phyloP scores from a whole-genome alignment of 2,888 invertebrate species.

The Dermolepida albohirtum region DNA sequence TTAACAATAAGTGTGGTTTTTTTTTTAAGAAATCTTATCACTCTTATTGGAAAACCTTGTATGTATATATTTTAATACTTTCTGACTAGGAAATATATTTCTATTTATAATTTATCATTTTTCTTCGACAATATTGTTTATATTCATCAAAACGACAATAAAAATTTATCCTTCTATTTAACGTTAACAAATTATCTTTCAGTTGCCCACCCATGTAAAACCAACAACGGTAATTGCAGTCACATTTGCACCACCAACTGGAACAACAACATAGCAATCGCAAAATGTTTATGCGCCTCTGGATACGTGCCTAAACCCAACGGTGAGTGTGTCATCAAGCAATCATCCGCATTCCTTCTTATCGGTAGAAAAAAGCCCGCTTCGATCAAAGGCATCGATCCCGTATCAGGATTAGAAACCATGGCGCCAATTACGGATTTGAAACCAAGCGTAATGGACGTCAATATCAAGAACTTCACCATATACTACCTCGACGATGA shows the following conservation, averaged over 20 bases:
- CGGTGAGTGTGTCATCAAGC: conserved; percentile 71
- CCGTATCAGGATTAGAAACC: conserved; percentile 67
- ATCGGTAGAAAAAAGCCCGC: conserved; percentile 76
- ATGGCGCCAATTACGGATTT: conserved; percentile 78
- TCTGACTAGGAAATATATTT: too few species aligned
- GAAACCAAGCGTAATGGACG: conserved; percentile 77
- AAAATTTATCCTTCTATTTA: too few species aligned
- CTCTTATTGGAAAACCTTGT: too few species aligned
- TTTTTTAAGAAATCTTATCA: too few species aligned
- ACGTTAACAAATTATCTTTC: conserved; percentile 48
- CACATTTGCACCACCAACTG: conserved; percentile 81
- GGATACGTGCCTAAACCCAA: conserved; percentile 72
- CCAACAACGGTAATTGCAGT: conserved; percentile 76
- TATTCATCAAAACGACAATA: too few species aligned
- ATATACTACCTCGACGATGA: conserved; percentile 69
- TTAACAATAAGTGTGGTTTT: too few species aligned
- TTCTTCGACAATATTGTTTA: too few species aligned
- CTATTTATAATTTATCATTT: too few species aligned
- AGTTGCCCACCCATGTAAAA: conserved; percentile 77
- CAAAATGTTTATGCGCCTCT: conserved; percentile 78
- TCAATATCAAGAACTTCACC: conserved; percentile 70
- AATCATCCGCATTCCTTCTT: conserved; percentile 74
- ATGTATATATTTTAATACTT: too few species aligned
- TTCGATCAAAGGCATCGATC: conserved; percentile 76
- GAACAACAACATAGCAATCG: conserved; percentile 68